Evolutionary conservation across 2,888 invertebrate species (phyloP), one percentile per base, ranked within the genome.

Genomic region (Drosophila testacea): DNA sequence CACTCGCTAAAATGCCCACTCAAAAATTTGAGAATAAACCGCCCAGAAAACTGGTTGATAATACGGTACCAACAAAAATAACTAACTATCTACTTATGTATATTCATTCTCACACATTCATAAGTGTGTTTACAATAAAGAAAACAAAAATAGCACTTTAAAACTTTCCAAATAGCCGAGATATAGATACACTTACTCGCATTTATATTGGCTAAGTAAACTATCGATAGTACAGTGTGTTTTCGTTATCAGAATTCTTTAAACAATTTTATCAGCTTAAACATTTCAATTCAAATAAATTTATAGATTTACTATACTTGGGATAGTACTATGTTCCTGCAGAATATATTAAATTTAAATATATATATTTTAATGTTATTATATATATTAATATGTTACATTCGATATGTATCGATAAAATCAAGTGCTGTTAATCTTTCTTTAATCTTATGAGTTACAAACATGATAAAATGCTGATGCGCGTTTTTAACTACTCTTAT

Each of bases 1-100:
- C 69, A 74, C 73, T 72, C 47, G 51, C 46, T 48, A 30, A 42
- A 46, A 54, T 68, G 68, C 73, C 75, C 82, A 80, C 81, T 75
- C 69, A 63, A 79, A 69, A 59, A 52, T 60, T 10, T 27, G 62
- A 28, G n/a, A 27, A 44, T n/a, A 44, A 28, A 2, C 27, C 44
- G 44, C 44, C 60, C 13, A 27, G 50, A 30, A 56, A 75, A 73
- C 73, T 56, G 69, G 73, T 73, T 70, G 11, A 42, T 39, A 28
- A 30, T 56, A 34, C 47, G 28, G 48, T 34, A 56, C 4, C 38
- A 16, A 73, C 30, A 16, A 61, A 32, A 38, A n/a, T 38, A 28
- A 38, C 10, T 52, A 47, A 27, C 22, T n/a, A 22, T 22, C 7
- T 32, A 32, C 28, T 38, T 34, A n/a, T 59, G 22, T 47, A 10